These are phyloP conservation scores for Leptarthrus brevirostris DNA, from an alignment of 2,888 invertebrate genomes.

Conservation along the genomic window DNA sequence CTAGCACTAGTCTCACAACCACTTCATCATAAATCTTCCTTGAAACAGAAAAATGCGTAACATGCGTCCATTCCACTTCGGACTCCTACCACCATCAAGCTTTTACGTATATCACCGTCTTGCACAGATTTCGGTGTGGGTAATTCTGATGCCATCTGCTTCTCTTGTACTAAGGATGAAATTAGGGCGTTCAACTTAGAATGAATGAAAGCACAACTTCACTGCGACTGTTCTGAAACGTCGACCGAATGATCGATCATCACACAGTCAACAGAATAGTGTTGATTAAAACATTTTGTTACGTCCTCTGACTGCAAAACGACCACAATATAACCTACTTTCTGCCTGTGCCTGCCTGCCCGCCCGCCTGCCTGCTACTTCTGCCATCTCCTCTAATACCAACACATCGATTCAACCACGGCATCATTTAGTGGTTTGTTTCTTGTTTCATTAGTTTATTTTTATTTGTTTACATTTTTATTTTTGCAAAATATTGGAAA, in stretches of 20 bases:
- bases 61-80: conserved; percentile 25
- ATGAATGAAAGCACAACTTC: conserved; percentile 17
- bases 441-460: conserved; percentile 56
- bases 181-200: conserved; percentile 26
- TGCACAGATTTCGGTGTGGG: background rate
- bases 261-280: conserved; percentile 34
- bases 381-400: conserved; percentile 48
- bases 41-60: conserved; percentile 30
- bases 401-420: conserved; percentile 57
- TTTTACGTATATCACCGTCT: conserved; percentile 24
- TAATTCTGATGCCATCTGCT: conserved; percentile 1
- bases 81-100: conserved; percentile 27
- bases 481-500: conserved; percentile 20
- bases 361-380: conserved; percentile 47
- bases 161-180: conserved; percentile 6
- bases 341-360: conserved; percentile 42
- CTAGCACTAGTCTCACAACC: conserved; percentile 34
- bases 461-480: conserved; percentile 50
- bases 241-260: conserved; percentile 36
- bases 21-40: conserved; percentile 45
- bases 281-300: conserved; percentile 21
- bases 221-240: background rate
- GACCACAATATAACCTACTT: conserved; percentile 40
- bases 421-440: conserved; percentile 58
- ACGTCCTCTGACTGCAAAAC: conserved; percentile 30